A percentile compares a stretch with the other conserved stretches of the same genome.
Evolutionary conservation across 2,888 invertebrate genomes (phyloP).

Genomic region (Phymatocera aterrima): DNA sequence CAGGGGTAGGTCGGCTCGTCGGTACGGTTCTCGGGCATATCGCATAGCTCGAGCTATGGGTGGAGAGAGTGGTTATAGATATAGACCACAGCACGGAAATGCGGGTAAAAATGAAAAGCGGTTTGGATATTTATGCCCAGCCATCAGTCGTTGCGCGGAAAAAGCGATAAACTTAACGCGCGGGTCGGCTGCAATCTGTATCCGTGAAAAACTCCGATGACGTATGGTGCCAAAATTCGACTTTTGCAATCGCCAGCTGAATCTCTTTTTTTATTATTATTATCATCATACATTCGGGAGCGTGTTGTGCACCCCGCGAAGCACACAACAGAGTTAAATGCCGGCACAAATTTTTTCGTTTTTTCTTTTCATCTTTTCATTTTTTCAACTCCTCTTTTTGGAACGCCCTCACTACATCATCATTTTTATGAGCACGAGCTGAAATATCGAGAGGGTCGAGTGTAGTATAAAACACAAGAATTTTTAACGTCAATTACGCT

Average conservation of each 20-base stretch:
- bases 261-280: not conserved
- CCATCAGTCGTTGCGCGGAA: conserved; percentile 33
- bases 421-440: too few relatives aligned
- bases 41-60: not conserved
- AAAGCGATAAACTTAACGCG: conserved; percentile 46
- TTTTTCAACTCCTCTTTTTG: too few relatives aligned
- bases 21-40: conserved; percentile 16
- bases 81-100: not conserved
- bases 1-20: too few relatives aligned
- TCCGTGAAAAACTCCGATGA: conserved; percentile 24
- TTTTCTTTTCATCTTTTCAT: too few relatives aligned
- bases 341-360: too few relatives aligned
- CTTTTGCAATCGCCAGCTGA: conserved; percentile 8
- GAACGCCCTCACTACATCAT: too few relatives aligned
- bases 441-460: too few relatives aligned
- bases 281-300: not conserved
- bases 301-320: too few relatives aligned
- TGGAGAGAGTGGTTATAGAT: not conserved
- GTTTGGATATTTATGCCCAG: conserved; percentile 33
- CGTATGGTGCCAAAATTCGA: conserved; percentile 30
- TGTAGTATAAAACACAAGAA: too few relatives aligned
- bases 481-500: not conserved
- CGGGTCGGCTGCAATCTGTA: conserved; percentile 29
- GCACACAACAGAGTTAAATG: too few relatives aligned
- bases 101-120: conserved; percentile 42